phyloP scores from a whole-genome alignment of 1,140 invertebrate genomes.

The Drosophila kepulauana region DNA sequence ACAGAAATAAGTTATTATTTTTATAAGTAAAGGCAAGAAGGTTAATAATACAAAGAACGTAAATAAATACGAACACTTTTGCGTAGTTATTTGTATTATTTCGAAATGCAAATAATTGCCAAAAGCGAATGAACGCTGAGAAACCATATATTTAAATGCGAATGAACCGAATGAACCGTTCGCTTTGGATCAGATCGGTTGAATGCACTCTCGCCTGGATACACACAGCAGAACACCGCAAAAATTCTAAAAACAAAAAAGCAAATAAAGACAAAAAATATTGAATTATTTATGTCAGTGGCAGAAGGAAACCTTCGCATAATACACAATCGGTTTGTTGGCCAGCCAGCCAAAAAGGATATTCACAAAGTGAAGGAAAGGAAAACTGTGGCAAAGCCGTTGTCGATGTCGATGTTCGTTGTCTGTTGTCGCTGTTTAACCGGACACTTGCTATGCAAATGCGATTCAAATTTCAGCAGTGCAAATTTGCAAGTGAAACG shows the following conservation, averaged over 20 bases:
- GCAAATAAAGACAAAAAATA: conserved; percentile 13
- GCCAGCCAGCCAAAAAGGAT: conserved; percentile 48
- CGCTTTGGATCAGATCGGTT: conserved; percentile 48
- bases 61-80: not conserved
- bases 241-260: conserved; percentile 21
- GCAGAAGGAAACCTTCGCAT: not conserved
- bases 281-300: conserved; percentile 73
- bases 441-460: conserved; percentile 76
- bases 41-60: conserved; percentile 52
- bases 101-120: conserved; percentile 74
- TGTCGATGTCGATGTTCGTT: not conserved
- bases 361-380: not conserved
- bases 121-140: conserved; percentile 50
- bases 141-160: conserved; percentile 31
- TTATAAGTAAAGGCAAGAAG: conserved; percentile 22
- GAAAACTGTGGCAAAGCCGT: not conserved
- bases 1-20: not conserved
- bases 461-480: conserved; percentile 65
- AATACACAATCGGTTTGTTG: not conserved
- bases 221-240: conserved; percentile 18
- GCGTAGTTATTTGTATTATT: conserved; percentile 54
- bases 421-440: not conserved
- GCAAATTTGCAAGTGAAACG: conserved; percentile 45
- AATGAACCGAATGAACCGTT: conserved; percentile 64
- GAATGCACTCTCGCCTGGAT: conserved; percentile 74